These are phyloP conservation scores for Alloscopus bannaensis DNA, from an alignment of 2,888 invertebrate species.

Conservation along the genomic window DNA sequence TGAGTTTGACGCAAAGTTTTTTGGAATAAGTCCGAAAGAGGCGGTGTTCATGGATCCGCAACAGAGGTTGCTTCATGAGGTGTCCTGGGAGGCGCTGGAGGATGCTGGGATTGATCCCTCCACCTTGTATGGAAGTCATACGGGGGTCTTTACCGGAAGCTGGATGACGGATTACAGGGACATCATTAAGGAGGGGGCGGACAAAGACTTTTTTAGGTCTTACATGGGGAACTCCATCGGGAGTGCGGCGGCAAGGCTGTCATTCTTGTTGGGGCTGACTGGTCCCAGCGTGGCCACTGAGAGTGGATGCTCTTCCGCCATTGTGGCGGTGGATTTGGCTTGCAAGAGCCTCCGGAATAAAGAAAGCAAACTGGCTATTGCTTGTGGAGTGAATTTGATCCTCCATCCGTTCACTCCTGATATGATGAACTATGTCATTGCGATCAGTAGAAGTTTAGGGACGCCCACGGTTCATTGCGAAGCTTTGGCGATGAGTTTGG, in stretches of 20 bases:
- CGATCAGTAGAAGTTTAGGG: constrained; percentile 29
- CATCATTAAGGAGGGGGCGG: background rate
- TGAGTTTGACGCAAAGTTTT: constrained; percentile 59
- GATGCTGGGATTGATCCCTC: constrained; percentile 42
- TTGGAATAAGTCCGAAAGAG: constrained; percentile 28
- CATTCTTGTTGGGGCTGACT: constrained; percentile 55
- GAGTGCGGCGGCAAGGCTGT: constrained; percentile 48
- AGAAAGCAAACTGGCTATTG: constrained; percentile 55
- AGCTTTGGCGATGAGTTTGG: constrained; percentile 51
- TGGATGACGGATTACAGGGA: constrained; percentile 54
- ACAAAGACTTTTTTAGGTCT: constrained; percentile 46
- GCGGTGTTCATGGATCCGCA: constrained; percentile 45
- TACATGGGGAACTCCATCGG: constrained; percentile 65
- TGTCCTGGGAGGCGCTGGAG: constrained; percentile 43
- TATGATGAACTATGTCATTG: constrained; percentile 45
- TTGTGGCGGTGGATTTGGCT: constrained; percentile 64
- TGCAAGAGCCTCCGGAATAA: constrained; percentile 56
- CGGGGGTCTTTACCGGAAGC: constrained; percentile 40
- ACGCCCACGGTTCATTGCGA: constrained; percentile 43
- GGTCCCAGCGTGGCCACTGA: constrained; percentile 58
- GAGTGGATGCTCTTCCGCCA: constrained; percentile 64
- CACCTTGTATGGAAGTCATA: constrained; percentile 13
- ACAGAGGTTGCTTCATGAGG: constrained; percentile 43
- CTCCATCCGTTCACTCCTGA: constrained; percentile 37
- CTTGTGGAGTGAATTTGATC: constrained; percentile 64